phyloP scores from a whole-genome alignment of 2,888 invertebrate genomes.

The Drosophila anomalata region DNA sequence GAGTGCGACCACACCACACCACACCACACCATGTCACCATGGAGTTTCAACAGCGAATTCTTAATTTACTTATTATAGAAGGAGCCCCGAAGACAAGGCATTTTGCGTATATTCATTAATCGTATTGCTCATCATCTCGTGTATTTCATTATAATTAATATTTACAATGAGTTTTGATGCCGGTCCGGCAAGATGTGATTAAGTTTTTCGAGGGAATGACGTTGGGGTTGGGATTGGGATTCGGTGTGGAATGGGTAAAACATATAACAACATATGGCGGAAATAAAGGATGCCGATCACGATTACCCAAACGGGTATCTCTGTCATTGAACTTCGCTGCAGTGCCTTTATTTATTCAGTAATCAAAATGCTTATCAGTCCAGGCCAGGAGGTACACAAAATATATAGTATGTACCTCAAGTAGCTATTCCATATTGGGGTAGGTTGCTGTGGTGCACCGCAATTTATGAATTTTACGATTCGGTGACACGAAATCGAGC shows the following conservation, averaged over 20 bases:
- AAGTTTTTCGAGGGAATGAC: neutral
- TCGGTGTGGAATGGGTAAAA: conserved; percentile 12
- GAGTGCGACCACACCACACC: conserved; percentile 5
- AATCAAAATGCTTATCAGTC: conserved; percentile 59
- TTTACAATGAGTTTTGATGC: conserved; percentile 36
- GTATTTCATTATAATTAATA: conserved; percentile 64
- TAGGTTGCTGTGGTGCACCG: conserved; percentile 52
- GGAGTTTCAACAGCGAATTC: conserved; percentile 41
- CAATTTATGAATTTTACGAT: conserved; percentile 40
- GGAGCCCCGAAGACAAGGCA: conserved; percentile 24
- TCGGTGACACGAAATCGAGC: conserved; percentile 57
- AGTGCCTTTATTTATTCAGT: conserved; percentile 17
- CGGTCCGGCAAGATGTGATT: conserved; percentile 17
- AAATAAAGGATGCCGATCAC: conserved; percentile 51
- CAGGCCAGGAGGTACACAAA: conserved; percentile 8
- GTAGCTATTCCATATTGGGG: conserved; percentile 56
- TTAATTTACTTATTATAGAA: conserved; percentile 42
- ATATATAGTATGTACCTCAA: conserved; percentile 5
- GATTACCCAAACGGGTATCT: conserved; percentile 23
- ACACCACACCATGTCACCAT: conserved; percentile 28
- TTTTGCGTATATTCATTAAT: conserved; percentile 31
- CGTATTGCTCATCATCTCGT: conserved; percentile 40
- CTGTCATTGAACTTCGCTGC: conserved; percentile 63
- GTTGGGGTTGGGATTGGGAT: neutral
- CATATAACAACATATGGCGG: conserved; percentile 60